Evolutionary conservation across 2,888 invertebrate species (phyloP).

Genomic region (Cephonodes hylas): DNA sequence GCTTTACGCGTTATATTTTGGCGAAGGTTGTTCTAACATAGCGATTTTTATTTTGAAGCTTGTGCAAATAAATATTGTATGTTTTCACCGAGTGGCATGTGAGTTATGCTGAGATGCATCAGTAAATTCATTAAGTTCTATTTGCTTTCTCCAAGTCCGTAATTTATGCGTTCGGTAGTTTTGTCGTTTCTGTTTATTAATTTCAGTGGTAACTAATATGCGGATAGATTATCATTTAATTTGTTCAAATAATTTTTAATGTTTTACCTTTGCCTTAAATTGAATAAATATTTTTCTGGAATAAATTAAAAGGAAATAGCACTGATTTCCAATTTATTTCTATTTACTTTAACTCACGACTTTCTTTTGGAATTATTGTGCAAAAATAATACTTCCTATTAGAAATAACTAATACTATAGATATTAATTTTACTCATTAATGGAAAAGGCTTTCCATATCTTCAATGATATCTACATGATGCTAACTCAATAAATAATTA

Average conservation of each 20-base stretch:
- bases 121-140: slow-evolving; percentile 48
- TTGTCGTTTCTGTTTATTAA: background rate
- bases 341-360: background rate
- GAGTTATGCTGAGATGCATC: slow-evolving; percentile 54
- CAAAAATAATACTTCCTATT: too few species aligned
- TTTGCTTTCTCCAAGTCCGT: slow-evolving; percentile 30
- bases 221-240: background rate
- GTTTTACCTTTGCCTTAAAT: too few species aligned
- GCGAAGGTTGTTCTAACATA: background rate
- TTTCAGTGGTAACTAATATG: background rate
- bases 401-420: too few species aligned
- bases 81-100: slow-evolving; percentile 41
- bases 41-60: background rate
- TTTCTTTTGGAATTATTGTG: too few species aligned
- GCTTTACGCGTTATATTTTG: background rate
- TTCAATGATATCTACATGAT: too few species aligned
- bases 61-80: slow-evolving; percentile 15
- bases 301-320: too few species aligned
- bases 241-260: too few species aligned
- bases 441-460: too few species aligned
- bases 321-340: background rate
- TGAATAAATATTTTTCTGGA: too few species aligned
- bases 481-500: too few species aligned
- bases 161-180: background rate
- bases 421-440: too few species aligned